phyloP scores from a whole-genome alignment of 2,888 invertebrate species.

The Acanthosepion esculentum region DNA sequence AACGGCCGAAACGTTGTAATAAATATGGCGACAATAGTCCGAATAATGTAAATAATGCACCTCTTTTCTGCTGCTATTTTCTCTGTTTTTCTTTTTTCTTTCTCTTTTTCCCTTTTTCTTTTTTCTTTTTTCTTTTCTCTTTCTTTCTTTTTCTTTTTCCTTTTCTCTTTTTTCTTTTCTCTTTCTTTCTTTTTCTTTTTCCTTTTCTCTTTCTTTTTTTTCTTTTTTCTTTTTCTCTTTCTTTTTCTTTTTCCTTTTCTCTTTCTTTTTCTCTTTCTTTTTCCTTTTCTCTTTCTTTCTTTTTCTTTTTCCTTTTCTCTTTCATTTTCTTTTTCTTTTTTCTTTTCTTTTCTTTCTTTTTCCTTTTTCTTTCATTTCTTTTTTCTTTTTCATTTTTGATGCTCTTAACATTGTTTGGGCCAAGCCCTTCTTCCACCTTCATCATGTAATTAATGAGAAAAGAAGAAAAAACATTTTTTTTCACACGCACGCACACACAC shows the following conservation, averaged over 20 bases:
- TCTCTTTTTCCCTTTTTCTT: not conserved
- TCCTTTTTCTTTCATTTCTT: not conserved
- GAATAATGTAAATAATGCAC: too few species aligned
- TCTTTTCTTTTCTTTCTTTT: not conserved
- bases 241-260: not conserved
- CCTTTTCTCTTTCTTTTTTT: not conserved
- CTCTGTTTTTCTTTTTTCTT: not conserved
- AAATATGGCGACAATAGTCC: too few species aligned
- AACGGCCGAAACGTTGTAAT: too few species aligned
- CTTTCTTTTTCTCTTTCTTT: not conserved
- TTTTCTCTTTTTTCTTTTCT: not conserved
- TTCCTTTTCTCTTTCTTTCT: too few species aligned
- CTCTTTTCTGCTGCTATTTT: too few species aligned
- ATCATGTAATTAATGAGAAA: too few species aligned
- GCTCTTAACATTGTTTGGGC: too few species aligned
- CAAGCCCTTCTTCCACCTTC: too few species aligned
- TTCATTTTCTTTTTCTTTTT: not conserved
- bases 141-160: not conserved
- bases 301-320: not conserved
- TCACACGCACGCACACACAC: too few species aligned
- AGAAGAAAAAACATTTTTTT: too few species aligned
- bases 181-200: not conserved
- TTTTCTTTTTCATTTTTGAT: too few species aligned
- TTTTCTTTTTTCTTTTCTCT: fast-evolving
- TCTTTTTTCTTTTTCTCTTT: fast-evolving